Conservation (phyloP, 2,888 invertebrate species). For the Andricus curvator region DNA sequence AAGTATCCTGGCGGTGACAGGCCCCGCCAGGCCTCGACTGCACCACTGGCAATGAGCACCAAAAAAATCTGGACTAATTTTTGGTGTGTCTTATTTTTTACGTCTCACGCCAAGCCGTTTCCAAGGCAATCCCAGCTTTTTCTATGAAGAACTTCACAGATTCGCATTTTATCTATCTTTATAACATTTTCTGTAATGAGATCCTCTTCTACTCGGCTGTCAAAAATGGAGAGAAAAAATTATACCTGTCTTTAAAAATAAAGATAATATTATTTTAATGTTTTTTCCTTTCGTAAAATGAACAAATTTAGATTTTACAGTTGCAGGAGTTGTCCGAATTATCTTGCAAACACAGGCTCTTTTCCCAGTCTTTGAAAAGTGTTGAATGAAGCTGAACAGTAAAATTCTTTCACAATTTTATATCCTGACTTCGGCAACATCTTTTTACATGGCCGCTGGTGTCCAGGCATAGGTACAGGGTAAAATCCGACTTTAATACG, state of each 20-base stretch:
- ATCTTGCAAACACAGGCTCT: neutral
- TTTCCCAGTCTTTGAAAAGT: neutral
- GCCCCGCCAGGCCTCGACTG: no score
- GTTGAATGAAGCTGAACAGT: neutral
- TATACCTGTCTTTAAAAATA: neutral
- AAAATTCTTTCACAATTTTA: slow-evolving; percentile 14
- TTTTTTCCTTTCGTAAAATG: neutral
- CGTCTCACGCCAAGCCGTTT: no score
- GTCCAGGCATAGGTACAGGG: neutral
- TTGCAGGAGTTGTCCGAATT: neutral
- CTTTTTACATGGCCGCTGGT: neutral
- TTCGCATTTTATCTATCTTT: no score
- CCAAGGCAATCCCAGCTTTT: no score
- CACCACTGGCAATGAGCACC: no score
- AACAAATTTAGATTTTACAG: neutral
- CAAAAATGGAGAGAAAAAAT: no score
- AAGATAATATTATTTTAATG: neutral
- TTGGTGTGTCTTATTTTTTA: no score
- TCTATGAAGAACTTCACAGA: no score
- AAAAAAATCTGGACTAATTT: no score
- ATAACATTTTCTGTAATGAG: no score
- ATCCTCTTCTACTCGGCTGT: no score
- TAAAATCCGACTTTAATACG: slow-evolving; percentile 13
- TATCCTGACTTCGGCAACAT: neutral
- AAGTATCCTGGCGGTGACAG: no score